phyloP scores from a whole-genome alignment of 1,140 invertebrate species.

The Adelges cooleyi region DNA sequence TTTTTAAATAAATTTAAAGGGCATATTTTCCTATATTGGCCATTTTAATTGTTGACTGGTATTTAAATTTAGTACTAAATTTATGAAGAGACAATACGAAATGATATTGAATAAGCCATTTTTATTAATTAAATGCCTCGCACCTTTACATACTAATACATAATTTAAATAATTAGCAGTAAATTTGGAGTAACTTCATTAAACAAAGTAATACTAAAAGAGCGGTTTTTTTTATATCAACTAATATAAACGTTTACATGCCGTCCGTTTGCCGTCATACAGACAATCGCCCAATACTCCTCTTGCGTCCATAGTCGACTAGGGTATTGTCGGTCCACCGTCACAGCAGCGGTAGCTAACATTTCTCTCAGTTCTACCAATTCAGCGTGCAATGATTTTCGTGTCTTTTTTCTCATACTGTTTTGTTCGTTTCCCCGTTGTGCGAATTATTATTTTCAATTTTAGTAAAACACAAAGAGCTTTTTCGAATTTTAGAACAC shows the following conservation, averaged over 20 bases:
- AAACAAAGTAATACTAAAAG: too few species aligned
- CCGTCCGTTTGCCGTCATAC: background rate
- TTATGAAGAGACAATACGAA: too few species aligned
- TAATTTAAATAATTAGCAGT: too few species aligned
- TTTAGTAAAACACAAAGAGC: background rate
- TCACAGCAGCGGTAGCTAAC: background rate
- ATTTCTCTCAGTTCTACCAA: slow-evolving; percentile 2
- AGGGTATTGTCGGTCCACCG: background rate
- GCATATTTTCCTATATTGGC: too few species aligned
- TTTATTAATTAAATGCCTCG: too few species aligned
- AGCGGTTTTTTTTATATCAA: too few species aligned
- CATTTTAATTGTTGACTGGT: too few species aligned
- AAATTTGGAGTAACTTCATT: too few species aligned
- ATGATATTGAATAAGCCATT: too few species aligned
- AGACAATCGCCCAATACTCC: background rate
- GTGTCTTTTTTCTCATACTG: background rate
- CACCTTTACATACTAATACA: too few species aligned
- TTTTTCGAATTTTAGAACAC: background rate
- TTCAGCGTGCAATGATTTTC: background rate
- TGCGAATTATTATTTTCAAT: background rate
- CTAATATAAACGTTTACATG: slow-evolving; percentile 2
- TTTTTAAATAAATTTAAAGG: too few species aligned
- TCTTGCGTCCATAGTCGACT: background rate
- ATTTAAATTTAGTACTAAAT: too few species aligned
- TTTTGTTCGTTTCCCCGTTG: background rate